Evolutionary conservation across 2,888 invertebrate species (phyloP).

Genomic region (Amphipyra berbera): DNA sequence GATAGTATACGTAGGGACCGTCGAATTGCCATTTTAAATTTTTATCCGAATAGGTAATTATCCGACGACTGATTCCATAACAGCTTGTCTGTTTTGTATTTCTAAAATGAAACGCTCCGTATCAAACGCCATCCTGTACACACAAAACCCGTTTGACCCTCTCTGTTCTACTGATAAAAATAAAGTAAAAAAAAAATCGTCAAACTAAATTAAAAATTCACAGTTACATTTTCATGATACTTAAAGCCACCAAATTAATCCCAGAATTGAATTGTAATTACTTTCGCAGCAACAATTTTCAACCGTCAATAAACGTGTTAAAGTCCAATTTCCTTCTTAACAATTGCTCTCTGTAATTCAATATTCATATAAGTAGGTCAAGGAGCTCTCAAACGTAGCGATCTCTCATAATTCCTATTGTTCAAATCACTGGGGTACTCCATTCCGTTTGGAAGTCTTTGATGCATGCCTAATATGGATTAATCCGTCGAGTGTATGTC

Average conservation of each 20-base stretch:
- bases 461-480: constrained; percentile 87
- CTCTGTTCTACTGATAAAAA: too few relatives aligned
- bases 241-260: constrained; percentile 6
- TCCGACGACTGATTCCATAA: too few relatives aligned
- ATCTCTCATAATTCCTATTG: constrained; percentile 85
- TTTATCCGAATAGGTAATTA: too few relatives aligned
- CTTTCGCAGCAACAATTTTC: not conserved
- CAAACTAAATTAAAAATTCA: not conserved
- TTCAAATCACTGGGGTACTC: constrained; percentile 78
- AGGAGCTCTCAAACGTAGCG: constrained; percentile 80
- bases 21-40: too few relatives aligned
- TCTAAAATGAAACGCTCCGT: too few relatives aligned
- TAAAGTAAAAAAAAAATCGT: not conserved
- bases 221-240: not conserved
- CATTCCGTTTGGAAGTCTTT: constrained; percentile 80
- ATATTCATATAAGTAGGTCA: constrained; percentile 82
- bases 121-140: too few relatives aligned
- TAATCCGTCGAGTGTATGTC: constrained; percentile 85
- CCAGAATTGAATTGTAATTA: constrained; percentile 22
- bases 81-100: too few relatives aligned
- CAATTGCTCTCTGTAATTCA: constrained; percentile 62
- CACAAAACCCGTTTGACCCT: too few relatives aligned
- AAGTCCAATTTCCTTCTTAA: constrained; percentile 18
- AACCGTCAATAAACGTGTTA: not conserved
- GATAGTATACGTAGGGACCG: too few relatives aligned